Evolutionary conservation across 2,888 invertebrate genomes (phyloP), one percentile per base, ranked within the genome.

Genomic region (Helicoverpa assulta): DNA sequence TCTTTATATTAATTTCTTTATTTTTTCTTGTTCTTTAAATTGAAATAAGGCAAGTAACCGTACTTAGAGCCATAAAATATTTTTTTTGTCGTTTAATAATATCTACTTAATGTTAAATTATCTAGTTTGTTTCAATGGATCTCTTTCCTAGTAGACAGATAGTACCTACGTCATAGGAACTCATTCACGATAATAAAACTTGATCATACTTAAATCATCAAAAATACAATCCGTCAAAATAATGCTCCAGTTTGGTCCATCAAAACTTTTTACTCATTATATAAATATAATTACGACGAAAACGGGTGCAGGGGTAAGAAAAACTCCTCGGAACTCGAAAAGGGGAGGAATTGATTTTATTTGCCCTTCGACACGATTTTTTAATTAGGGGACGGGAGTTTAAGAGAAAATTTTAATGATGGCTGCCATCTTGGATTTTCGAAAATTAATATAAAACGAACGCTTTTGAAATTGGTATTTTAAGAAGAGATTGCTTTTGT

Each of bases 281-380:
- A 91, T 91, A 92, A 93, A 93, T 92, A 92, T 92, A 94, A 94
- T 93, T 92, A 93, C 88, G 86, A 72, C 78, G 58, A 80, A 84
- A 87, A 86, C 84, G 83, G 81, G 80, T 84, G 84, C 87, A 86
- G 85, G 87, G 87, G 85, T 73, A 87, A 90, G 91, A 92, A 92
- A 92, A 93, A 91, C 90, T 90, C 90, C 82, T 79, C 70, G 67
- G 85, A 86, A 86, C 89, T 82, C 85, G 77, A 76, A 84, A 77
- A 78, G 88, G 87, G 87, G 83, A 83, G 74, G 88, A 91, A 95
- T 95, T 95, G 95, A 95, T 94, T 95, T 94, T 95, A 95, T 95
- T 95, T 94, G 92, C 76, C 88, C 92, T 89, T 89, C 89, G 92
- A 94, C 95, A 95, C 95, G 95, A 93, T 94, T 95, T 95, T 95